These are phyloP conservation scores for Micronycteris hirsuta DNA, from an alignment of 2,113 vertebrate species.

Conservation along the genomic window DNA sequence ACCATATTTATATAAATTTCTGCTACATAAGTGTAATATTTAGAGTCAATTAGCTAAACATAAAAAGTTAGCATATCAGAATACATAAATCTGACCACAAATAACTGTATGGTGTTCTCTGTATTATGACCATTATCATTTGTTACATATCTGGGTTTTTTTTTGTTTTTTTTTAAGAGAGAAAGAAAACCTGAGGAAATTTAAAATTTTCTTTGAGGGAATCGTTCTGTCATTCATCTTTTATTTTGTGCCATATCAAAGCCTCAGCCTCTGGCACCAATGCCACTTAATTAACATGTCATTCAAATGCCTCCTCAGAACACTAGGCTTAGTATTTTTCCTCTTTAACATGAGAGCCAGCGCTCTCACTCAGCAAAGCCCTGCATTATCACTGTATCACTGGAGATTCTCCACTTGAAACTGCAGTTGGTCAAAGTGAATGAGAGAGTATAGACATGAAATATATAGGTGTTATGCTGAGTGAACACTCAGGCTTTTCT, in stretches of 20 bases:
- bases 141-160: slow-evolving; percentile 52
- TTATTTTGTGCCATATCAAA: slow-evolving; percentile 79
- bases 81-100: slow-evolving; percentile 35
- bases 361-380: slow-evolving; percentile 78
- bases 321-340: slow-evolving; percentile 79
- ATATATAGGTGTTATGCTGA: slow-evolving; percentile 69
- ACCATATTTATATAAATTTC: slow-evolving; percentile 41
- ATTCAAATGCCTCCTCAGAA: slow-evolving; percentile 83
- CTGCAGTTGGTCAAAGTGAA: slow-evolving; percentile 73
- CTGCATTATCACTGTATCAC: slow-evolving; percentile 79
- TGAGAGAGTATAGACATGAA: slow-evolving; percentile 71
- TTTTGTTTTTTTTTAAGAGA: neutral
- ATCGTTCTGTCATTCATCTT: slow-evolving; percentile 73
- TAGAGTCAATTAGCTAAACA: slow-evolving; percentile 43
- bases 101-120: neutral
- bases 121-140: slow-evolving; percentile 47
- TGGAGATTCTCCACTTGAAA: slow-evolving; percentile 82
- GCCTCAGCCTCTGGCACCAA: slow-evolving; percentile 76
- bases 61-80: slow-evolving; percentile 39
- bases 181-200: slow-evolving; percentile 64
- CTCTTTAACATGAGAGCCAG: slow-evolving; percentile 78
- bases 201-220: slow-evolving; percentile 73
- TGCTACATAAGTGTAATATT: slow-evolving; percentile 34
- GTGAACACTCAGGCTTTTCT: slow-evolving; percentile 70
- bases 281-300: slow-evolving; percentile 84